Base-by-base conservation (phyloP, 2,113 vertebrate genomes). In the Oryzias melastigma region DNA sequence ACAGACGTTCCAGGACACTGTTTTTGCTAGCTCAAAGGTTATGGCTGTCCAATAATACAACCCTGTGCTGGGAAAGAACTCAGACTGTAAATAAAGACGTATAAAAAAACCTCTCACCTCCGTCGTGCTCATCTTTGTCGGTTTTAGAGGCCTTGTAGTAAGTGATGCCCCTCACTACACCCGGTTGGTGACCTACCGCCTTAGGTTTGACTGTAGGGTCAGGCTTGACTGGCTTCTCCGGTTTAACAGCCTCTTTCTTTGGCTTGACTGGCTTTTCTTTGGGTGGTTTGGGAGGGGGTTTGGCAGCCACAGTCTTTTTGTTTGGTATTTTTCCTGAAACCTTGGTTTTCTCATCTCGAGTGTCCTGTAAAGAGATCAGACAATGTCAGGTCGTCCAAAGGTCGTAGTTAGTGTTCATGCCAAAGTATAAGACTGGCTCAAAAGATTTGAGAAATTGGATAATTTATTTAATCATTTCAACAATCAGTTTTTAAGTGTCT, bases 131-230 rank as follows among this genome's bases (percentile, higher is more conserved):
- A 0, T 85, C 76, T 0, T 43, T 84, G 0, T 91, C 93, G 0
- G 20, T 75, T 67, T 88, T 92, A 72, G 90, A 86, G 0, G 95
- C 93, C 87, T 98, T 98, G 91, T 99, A 99, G 91, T 98, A 99
- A 0, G 96, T 97, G 85, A 98, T 91, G 67, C 95, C 94, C 42
- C 95, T 90, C 67, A 96, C 90, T 65, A 97, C 91, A 0, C 94
- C 92, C 1, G 93, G 93, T 88, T 95, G 95, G 52, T 93, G 92
- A 0, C 80, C 89, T 3, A 68, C 60, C 1, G 89, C 73, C 61
- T 91, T 93, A 71, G 93, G 87, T 86, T 92, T 98, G 78, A 87
- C 65, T 0, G 93, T 95, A 20, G 96, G 93, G 58, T 90, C 91
- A 4, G 88, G 89, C 1, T 87, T 85, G 0, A 42, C 80, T 0